Evolutionary conservation across 2,888 invertebrate genomes (phyloP).

Genomic region (Oegoconia quadripuncta): DNA sequence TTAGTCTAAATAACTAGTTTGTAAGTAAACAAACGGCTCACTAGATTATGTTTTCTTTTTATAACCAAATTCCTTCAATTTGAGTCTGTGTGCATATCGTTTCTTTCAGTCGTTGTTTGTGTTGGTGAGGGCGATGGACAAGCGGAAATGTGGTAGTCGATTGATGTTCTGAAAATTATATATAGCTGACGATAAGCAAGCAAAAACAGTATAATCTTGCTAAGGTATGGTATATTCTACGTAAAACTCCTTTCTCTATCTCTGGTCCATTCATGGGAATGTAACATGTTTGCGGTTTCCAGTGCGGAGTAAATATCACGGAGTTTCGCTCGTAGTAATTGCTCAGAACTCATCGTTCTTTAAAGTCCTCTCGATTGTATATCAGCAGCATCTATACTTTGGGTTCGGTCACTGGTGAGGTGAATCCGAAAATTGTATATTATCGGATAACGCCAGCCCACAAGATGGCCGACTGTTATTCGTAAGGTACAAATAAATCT

Average conservation of each 20-base stretch:
- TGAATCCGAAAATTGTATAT: conserved; percentile 53
- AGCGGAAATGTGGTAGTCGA: conserved; percentile 63
- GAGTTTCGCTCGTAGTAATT: conserved; percentile 35
- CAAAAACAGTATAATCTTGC: no score
- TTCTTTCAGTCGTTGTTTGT: conserved; percentile 65
- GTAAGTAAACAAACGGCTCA: conserved; percentile 23
- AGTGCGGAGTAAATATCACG: conserved; percentile 52
- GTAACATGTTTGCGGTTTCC: conserved; percentile 64
- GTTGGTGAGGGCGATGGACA: conserved; percentile 63
- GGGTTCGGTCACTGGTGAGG: conserved; percentile 49
- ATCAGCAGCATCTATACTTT: conserved; percentile 37
- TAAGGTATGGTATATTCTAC: no score
- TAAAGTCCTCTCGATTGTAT: conserved; percentile 34
- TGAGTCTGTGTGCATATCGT: conserved; percentile 52
- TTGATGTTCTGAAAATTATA: conserved; percentile 36
- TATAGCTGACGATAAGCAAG: no score
- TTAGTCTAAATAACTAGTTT: conserved; percentile 20
- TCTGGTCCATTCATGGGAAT: conserved; percentile 34
- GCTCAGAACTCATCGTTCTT: conserved; percentile 26
- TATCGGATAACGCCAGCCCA: conserved; percentile 76
- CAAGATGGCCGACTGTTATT: conserved; percentile 79
- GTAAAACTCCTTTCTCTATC: conserved; percentile 15
- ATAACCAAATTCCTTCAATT: conserved; percentile 9
- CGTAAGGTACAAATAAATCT: conserved; percentile 71
- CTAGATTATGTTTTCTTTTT: not conserved